Evolutionary conservation across 2,113 vertebrate species (phyloP), one percentile per base, ranked within the genome.

Genomic region (Psittacula cyanocephala): DNA sequence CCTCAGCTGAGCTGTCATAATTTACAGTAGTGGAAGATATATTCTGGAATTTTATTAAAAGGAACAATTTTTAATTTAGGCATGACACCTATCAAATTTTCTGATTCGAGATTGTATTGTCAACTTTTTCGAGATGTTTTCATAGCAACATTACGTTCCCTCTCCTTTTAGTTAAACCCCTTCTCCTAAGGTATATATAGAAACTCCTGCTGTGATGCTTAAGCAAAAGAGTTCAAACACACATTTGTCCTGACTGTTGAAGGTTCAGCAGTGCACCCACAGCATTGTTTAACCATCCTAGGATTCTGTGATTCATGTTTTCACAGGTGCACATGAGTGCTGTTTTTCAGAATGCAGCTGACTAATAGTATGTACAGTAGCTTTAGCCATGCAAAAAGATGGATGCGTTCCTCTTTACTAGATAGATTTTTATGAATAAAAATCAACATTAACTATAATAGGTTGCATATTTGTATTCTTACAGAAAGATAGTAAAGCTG

Each of bases 31-130:
- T 52, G 72, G 55, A 64, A 70, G 46, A 46, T 70, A 47, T n/a
- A 25, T 60, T 85, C 67, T 67, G 37, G 11, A 80, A 77, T 77
- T 80, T 87, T n/a, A 94, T 62, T 25, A 17, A 87, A 65, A 86
- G 8, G 6, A 81, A 75, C 5, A 35, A 41, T 47, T 84, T 90
- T 91, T 52, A 62, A 52, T 75, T 89, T 69, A 71, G 64, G 29
- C 3, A 1, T 59, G 78, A 72, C n/a, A 69, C 19, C 9, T 6
- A 68, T 20, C 39, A 91, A 44, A 57, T 80, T 91, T 94, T 72
- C n/a, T 28, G 13, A 76, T 41, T 80, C 67, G 46, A 65, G 39
- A 65, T 24, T 85, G 8, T 2, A 9, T 25, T 79, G 75, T 46
- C 79, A 82, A 35, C 10, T 31, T 89, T 65, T 89, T 25, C 53